Evolutionary conservation across 2,888 invertebrate genomes (phyloP), one percentile per base, ranked within the genome.

Genomic region (Trissolcus brochymenae): DNA sequence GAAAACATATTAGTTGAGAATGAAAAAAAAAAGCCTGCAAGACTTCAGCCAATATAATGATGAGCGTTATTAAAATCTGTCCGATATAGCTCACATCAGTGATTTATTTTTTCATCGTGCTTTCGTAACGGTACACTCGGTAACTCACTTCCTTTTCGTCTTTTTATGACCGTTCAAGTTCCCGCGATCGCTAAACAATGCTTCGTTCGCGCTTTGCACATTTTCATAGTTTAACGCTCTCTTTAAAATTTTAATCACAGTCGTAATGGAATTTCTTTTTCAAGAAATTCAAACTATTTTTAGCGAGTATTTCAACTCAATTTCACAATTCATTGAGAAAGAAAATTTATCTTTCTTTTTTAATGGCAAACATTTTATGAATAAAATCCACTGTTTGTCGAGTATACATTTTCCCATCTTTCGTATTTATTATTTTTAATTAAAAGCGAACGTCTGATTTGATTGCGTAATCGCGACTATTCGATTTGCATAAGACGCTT

Each of bases 131-230:
- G 74, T 74, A 57, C 35, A 57, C 16, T 17, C 11, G 19, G 19
- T 51, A 74, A 61, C 62, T 57, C 19, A 62, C 74, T 74, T 67
- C 62, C 74, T 62, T 56, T 64, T 68, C 62, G 57, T 57, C 57
- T 68, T 75, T 68, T 75, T 75, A 75, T 53, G 66, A 66, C 50
- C 66, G 73, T 43, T 66, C 51, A 56, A 73, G 66, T 67, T 74
- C 62, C 53, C 57, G 43, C 56, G 53, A 53, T 57, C 62, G 29
- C 62, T 43, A 53, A 74, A 68, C 74, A 68, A 75, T 75, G 62
- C 56, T 43, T 11, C 66, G 49, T 61, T 65, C 60, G 46, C 66
- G 66, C 55, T 66, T 73, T 66, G 25, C 43, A 55, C 29, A 56
- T 43, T 53, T 74, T 74, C 67, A 74, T 74, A 66, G 60, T 46